These are phyloP conservation scores for Liolophura sinensis DNA, from an alignment of 1,140 invertebrate species.

Conservation along the genomic window DNA sequence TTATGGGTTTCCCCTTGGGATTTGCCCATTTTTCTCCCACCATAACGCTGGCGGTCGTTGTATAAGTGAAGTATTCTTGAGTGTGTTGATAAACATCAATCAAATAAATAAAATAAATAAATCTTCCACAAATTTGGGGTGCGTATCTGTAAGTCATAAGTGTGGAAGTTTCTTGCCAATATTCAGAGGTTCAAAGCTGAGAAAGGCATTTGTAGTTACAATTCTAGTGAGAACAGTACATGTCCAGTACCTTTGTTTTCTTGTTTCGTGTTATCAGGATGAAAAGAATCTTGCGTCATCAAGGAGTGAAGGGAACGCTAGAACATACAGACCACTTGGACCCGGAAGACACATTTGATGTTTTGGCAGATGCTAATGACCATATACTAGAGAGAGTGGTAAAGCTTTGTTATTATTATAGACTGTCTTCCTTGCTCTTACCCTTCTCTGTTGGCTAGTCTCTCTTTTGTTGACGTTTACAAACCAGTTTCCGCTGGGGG, in stretches of 20 bases:
- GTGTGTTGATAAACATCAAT: too few relatives aligned
- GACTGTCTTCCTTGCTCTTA: conserved; percentile 3
- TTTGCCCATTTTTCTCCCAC: too few relatives aligned
- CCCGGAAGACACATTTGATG: conserved; percentile 74
- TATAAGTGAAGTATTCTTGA: too few relatives aligned
- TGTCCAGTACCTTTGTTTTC: not conserved
- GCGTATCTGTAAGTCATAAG: too few relatives aligned
- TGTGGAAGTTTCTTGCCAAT: too few relatives aligned
- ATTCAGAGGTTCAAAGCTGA: too few relatives aligned
- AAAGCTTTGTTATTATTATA: conserved; percentile 49
- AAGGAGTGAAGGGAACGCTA: conserved; percentile 63
- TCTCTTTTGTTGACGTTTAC: not conserved
- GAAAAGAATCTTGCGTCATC: conserved; percentile 63
- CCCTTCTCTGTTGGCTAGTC: conserved; percentile 1
- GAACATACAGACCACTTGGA: conserved; percentile 53
- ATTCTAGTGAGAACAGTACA: not conserved
- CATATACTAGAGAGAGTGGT: conserved; percentile 79
- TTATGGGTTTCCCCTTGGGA: too few relatives aligned
- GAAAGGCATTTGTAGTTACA: too few relatives aligned
- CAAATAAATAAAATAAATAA: too few relatives aligned
- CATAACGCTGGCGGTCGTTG: too few relatives aligned
- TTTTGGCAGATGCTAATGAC: conserved; percentile 77
- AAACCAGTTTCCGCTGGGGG: too few relatives aligned
- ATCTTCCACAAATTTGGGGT: too few relatives aligned
- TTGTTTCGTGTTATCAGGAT: conserved; percentile 52